Conservation (phyloP, 1,140 invertebrate genomes). For the Drosophila lacteicornis region DNA sequence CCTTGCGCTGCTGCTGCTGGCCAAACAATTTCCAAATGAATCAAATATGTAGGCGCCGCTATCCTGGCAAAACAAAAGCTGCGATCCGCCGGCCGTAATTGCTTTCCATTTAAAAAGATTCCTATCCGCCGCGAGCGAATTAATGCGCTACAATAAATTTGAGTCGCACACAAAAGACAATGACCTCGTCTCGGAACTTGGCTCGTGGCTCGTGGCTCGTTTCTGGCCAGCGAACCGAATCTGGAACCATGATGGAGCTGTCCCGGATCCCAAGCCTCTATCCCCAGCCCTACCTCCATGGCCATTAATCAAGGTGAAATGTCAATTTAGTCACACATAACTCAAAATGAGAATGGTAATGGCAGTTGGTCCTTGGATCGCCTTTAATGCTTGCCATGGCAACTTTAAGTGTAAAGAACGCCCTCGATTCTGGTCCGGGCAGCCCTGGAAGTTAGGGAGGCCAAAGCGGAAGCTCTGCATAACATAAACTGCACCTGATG, state of each 20-base stretch:
- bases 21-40: slow-evolving; percentile 33
- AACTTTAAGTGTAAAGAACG: slow-evolving; percentile 5
- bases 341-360: slow-evolving; percentile 54
- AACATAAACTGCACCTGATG: slow-evolving; percentile 31
- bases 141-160: slow-evolving; percentile 63
- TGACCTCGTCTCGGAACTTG: slow-evolving; percentile 39
- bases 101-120: slow-evolving; percentile 41
- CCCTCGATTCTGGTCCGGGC: slow-evolving; percentile 1
- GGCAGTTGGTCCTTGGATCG: slow-evolving; percentile 7
- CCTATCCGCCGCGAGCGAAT: slow-evolving; percentile 36
- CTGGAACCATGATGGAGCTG: slow-evolving; percentile 49
- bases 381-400: slow-evolving; percentile 12
- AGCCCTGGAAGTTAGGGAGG: slow-evolving; percentile 44
- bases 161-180: slow-evolving; percentile 48
- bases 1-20: slow-evolving; percentile 8
- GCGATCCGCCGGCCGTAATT: slow-evolving; percentile 30
- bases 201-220: slow-evolving; percentile 9
- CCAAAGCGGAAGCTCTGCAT: slow-evolving; percentile 41
- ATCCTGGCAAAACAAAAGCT: slow-evolving; percentile 31
- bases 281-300: neutral
- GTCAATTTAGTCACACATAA: slow-evolving; percentile 66
- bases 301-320: slow-evolving; percentile 71
- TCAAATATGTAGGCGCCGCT: slow-evolving; percentile 44
- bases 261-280: neutral
- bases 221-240: slow-evolving; percentile 23